Conservation (phyloP, 1,140 invertebrate species). For the Bathynomus jamesi region DNA sequence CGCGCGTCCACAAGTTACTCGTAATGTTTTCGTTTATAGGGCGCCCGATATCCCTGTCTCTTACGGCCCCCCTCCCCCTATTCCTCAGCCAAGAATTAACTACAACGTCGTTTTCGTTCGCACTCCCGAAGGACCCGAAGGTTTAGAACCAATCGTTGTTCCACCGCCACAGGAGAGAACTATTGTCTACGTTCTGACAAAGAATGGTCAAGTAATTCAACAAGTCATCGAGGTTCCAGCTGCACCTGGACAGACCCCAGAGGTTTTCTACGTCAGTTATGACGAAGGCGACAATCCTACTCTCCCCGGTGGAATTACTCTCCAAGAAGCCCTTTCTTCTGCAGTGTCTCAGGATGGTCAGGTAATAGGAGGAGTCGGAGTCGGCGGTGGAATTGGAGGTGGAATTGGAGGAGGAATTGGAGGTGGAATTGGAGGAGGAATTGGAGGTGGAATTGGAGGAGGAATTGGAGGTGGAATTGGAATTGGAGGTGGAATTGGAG, state of each 20-base stretch:
- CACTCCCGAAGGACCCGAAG: too few relatives aligned
- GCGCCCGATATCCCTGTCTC: constrained; percentile 11
- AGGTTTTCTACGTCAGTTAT: constrained; percentile 9
- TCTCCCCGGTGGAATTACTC: constrained; percentile 1
- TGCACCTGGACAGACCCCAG: too few relatives aligned
- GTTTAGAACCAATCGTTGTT: constrained; percentile 20
- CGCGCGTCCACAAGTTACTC: background rate
- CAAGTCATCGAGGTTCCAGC: too few relatives aligned
- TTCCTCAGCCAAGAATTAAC: constrained; percentile 24
- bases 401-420: too few relatives aligned
- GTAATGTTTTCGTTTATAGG: constrained; percentile 11
- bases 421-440: too few relatives aligned
- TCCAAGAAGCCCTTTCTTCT: constrained; percentile 3
- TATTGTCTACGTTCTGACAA: too few relatives aligned
- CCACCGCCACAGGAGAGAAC: too few relatives aligned
- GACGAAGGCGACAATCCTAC: constrained; percentile 5
- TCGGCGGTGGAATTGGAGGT: constrained; percentile 10
- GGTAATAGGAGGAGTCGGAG: constrained; percentile 9
- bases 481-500: too few relatives aligned
- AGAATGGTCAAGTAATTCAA: too few relatives aligned
- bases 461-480: too few relatives aligned
- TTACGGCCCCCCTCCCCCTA: constrained; percentile 15
- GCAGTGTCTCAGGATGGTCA: constrained; percentile 11
- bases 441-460: too few relatives aligned
- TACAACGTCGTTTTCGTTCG: constrained; percentile 35